A percentile compares a stretch with the other conserved stretches of the same genome.
phyloP scores from a whole-genome alignment of 2,113 vertebrate genomes.

The Thalassarche chlororhynchos region DNA sequence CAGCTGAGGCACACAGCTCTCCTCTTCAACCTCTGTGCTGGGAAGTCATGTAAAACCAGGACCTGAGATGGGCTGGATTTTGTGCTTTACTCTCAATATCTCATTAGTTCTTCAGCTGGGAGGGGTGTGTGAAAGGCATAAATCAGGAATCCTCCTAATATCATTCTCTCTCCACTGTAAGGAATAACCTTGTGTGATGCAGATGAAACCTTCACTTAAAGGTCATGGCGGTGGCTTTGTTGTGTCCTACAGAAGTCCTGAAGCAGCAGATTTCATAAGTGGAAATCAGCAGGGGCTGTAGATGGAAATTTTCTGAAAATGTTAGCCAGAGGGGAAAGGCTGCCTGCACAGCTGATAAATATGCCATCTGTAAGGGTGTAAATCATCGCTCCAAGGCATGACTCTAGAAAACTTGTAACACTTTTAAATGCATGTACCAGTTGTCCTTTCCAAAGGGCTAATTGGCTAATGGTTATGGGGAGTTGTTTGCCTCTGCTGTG shows the following conservation, averaged over 20 bases:
- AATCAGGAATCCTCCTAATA: neutral
- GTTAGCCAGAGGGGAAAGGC: neutral
- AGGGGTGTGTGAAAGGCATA: neutral
- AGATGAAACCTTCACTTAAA: neutral
- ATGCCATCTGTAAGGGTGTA: neutral
- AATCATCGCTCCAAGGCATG: neutral
- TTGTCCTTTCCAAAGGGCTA: neutral
- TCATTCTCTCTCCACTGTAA: neutral
- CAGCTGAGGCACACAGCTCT: neutral
- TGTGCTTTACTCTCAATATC: neutral
- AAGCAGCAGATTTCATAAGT: neutral
- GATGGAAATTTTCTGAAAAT: neutral
- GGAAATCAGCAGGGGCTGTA: neutral
- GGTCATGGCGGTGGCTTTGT: neutral
- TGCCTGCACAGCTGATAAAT: neutral
- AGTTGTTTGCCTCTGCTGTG: neutral
- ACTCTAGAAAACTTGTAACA: neutral
- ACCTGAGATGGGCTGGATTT: neutral
- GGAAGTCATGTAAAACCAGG: neutral
- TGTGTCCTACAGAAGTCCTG: neutral
- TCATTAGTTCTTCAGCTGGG: neutral
- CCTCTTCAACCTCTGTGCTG: neutral
- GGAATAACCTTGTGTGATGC: fast-evolving
- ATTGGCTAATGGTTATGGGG: neutral
- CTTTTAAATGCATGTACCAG: neutral